Evolutionary conservation across 2,113 vertebrate species (phyloP).

Genomic region (Syngnathus typhle): DNA sequence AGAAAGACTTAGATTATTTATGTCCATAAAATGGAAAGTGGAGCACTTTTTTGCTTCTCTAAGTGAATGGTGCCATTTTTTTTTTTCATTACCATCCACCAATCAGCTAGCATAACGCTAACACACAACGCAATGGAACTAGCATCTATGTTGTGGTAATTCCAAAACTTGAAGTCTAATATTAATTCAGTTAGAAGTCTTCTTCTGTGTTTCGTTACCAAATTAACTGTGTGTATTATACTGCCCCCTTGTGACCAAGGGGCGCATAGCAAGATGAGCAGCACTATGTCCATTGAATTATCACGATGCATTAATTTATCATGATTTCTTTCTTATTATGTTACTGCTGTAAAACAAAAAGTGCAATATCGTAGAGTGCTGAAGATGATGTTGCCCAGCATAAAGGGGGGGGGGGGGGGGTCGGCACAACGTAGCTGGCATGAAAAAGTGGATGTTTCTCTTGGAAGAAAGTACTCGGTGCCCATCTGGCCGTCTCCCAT

Average conservation of each 20-base stretch:
- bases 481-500: conserved; percentile 26
- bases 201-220: neutral
- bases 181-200: neutral
- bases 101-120: neutral
- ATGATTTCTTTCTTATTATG: neutral
- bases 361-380: neutral
- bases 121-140: neutral
- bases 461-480: conserved; percentile 43
- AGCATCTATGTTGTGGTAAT: neutral
- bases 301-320: neutral
- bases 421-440: conserved; percentile 9
- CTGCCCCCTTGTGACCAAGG: neutral
- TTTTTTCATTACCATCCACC: neutral
- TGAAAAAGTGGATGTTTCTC: conserved; percentile 50
- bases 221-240: neutral
- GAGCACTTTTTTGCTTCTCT: neutral
- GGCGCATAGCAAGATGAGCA: neutral
- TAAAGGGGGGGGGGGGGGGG: neutral
- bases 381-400: neutral
- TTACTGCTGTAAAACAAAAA: neutral
- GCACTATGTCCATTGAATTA: neutral
- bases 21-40: neutral
- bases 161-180: neutral
- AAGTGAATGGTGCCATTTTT: neutral
- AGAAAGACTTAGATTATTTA: neutral